A percentile compares a stretch with the other conserved stretches of the same genome.
phyloP scores from a whole-genome alignment of 2,797 vertebrate genomes.

The Bradypodion ventrale region DNA sequence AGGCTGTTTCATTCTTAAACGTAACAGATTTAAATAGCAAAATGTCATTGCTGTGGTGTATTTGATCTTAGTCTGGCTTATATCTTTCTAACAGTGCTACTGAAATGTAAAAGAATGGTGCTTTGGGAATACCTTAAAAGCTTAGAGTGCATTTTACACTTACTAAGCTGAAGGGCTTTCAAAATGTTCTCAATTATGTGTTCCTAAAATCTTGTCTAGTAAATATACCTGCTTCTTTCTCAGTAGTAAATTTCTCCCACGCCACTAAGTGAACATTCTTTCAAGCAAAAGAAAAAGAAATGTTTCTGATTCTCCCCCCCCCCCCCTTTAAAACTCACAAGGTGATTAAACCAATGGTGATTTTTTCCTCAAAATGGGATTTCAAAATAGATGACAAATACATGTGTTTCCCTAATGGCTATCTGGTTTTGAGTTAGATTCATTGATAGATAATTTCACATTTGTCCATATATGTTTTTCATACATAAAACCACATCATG shows the following conservation, averaged over 20 bases:
- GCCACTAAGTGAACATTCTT: slow-evolving; percentile 52
- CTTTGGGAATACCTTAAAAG: slow-evolving; percentile 55
- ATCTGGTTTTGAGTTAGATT: slow-evolving; percentile 51
- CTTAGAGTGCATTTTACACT: slow-evolving; percentile 54
- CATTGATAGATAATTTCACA: slow-evolving; percentile 36
- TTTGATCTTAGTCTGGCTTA: slow-evolving; percentile 27
- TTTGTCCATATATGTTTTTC: slow-evolving; percentile 22
- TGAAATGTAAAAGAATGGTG: slow-evolving; percentile 46
- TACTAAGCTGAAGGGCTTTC: slow-evolving; percentile 53
- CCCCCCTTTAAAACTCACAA: too few species aligned
- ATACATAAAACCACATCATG: slow-evolving; percentile 18
- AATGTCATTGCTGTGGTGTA: not conserved
- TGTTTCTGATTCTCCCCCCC: slow-evolving; percentile 50
- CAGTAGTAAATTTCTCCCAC: slow-evolving; percentile 51
- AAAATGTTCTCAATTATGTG: slow-evolving; percentile 61
- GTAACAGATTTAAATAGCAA: slow-evolving; percentile 42
- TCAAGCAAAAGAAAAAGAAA: slow-evolving; percentile 40
- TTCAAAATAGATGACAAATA: slow-evolving; percentile 27
- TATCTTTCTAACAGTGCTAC: slow-evolving; percentile 22
- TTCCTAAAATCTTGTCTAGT: slow-evolving; percentile 49
- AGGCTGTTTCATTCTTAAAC: slow-evolving; percentile 10
- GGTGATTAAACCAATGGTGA: slow-evolving; percentile 39
- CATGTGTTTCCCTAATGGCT: slow-evolving; percentile 16
- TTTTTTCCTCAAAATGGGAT: slow-evolving; percentile 32
- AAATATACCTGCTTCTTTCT: slow-evolving; percentile 54